Evolutionary conservation across 2,888 invertebrate genomes (phyloP), one percentile per base, ranked within the genome.

Genomic region (Luperina testacea): DNA sequence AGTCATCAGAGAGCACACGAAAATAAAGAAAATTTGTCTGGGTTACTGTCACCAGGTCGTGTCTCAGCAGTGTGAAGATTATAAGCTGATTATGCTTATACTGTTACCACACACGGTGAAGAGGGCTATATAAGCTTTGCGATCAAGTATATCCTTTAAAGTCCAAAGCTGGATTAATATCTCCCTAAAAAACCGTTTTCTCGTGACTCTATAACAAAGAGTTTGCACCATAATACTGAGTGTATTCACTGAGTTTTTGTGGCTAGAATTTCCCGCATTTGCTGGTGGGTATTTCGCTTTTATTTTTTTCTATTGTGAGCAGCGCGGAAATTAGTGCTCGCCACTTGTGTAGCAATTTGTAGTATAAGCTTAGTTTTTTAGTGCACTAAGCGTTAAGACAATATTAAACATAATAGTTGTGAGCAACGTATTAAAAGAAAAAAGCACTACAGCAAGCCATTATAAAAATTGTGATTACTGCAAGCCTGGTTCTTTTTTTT

Each of bases 311-410:
- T 72, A 75, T 81, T 82, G 82, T 85, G 70, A 45, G 73, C 63
- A 59, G 63, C 77, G 59, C 67, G 71, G 71, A 85, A 82, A 82
- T 82, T 85, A 85, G 82, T 82, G 71, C 48, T 85, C 86, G 38
- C 85, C 67, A 81, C 85, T 82, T 82, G 75, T 75, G 85, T 68
- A 68, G 82, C 82, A 81, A 72, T 85, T 85, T 71, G 85, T 71
- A 59, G 71, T 45, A 51, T 81, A 68, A 81, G 81, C 82, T 81
- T 20, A 32, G 69, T 85, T 85, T 85, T 80, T 68, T 85, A 71
- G 63, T 72, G 71, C 64, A 85, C 65, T 57, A 63, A 75, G 65
- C 82, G 61, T 69, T 61, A 85, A 81, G n/a, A 67, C 24, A 74
- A 53, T 71, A 73, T 81, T 80, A 85, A 81, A 84, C 53, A 48